phyloP scores from a whole-genome alignment of 1,140 invertebrate species.

The Coptotermes formosanus region DNA sequence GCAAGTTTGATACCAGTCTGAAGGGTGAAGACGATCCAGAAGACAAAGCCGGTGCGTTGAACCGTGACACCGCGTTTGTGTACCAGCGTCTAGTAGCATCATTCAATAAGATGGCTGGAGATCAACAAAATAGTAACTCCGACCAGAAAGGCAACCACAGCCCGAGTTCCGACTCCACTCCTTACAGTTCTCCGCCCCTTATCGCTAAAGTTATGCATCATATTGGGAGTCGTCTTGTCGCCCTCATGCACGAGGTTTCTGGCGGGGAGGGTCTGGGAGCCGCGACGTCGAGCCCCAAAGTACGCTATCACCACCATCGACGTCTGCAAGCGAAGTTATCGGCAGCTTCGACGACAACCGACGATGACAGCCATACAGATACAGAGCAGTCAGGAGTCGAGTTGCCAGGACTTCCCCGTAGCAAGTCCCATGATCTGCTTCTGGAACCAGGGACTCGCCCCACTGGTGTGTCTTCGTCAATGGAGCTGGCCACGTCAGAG shows the following conservation, averaged over 20 bases:
- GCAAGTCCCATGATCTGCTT: slow-evolving; percentile 75
- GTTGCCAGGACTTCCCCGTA: slow-evolving; percentile 59
- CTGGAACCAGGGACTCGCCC: slow-evolving; percentile 56
- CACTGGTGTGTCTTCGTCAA: slow-evolving; percentile 42
- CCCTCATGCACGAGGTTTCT: slow-evolving; percentile 85
- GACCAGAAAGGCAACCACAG: slow-evolving; percentile 33
- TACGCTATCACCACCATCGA: slow-evolving; percentile 49
- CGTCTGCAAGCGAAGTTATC: slow-evolving; percentile 57
- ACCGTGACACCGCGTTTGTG: slow-evolving; percentile 74
- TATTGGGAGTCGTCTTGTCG: slow-evolving; percentile 83
- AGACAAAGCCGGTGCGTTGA: slow-evolving; percentile 51
- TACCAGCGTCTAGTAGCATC: slow-evolving; percentile 81
- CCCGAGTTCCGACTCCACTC: slow-evolving; percentile 50
- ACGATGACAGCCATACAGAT: slow-evolving; percentile 61
- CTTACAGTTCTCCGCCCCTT: slow-evolving; percentile 78
- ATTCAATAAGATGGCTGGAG: slow-evolving; percentile 67
- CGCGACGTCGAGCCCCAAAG: not conserved
- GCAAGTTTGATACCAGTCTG: slow-evolving; percentile 69
- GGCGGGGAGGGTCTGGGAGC: slow-evolving; percentile 38
- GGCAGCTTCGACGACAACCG: slow-evolving; percentile 66
- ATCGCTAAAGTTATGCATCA: slow-evolving; percentile 91
- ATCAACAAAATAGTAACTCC: slow-evolving; percentile 43
- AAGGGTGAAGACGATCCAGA: slow-evolving; percentile 52
- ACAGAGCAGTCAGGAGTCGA: slow-evolving; percentile 48
- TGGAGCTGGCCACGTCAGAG: slow-evolving; percentile 50